Evolutionary conservation across 2,797 vertebrate species (phyloP).

Genomic region (Microhierax caerulescens): DNA sequence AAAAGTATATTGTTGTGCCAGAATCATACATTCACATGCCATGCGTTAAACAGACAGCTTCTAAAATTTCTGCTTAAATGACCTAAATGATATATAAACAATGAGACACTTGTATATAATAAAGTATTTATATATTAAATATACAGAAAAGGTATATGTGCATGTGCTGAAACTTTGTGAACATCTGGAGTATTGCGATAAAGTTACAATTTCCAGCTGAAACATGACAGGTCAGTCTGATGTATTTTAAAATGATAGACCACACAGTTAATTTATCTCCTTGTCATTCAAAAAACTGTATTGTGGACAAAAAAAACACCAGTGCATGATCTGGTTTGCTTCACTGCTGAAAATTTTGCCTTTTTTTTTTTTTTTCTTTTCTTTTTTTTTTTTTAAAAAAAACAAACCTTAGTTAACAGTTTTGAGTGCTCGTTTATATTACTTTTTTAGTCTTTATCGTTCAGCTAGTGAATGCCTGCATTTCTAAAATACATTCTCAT

Average conservation of each 20-base stretch:
- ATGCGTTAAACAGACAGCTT: slow-evolving; percentile 8
- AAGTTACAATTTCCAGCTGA: background rate
- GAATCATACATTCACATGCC: background rate
- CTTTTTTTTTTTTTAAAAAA: background rate
- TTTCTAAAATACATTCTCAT: background rate
- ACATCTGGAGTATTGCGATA: background rate
- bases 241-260: background rate
- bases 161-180: background rate
- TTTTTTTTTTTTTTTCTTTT: background rate
- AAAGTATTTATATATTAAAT: slow-evolving; percentile 29
- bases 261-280: slow-evolving; percentile 1
- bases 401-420: background rate
- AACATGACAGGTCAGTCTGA: background rate
- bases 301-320: background rate
- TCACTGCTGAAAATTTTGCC: background rate
- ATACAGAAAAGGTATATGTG: slow-evolving; percentile 14
- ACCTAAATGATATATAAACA: background rate
- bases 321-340: background rate
- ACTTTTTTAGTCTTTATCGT: background rate
- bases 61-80: slow-evolving; percentile 26
- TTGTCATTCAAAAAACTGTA: background rate
- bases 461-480: background rate
- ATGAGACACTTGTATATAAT: background rate
- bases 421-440: background rate
- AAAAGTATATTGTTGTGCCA: slow-evolving; percentile 9